Evolutionary conservation across 2,113 vertebrate genomes (phyloP).

Genomic region (Cavia aperea): DNA sequence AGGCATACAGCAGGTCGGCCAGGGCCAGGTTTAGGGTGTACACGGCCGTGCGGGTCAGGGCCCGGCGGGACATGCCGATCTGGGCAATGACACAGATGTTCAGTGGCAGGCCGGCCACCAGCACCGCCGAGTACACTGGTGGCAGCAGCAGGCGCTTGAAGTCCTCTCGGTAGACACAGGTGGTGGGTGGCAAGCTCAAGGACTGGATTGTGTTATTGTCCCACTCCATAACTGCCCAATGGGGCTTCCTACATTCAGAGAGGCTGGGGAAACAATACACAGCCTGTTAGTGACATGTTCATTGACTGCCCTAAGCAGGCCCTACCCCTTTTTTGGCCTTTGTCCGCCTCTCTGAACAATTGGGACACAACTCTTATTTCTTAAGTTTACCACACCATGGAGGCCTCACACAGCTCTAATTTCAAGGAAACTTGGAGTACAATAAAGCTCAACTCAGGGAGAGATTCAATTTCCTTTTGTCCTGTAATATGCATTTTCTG

Average conservation of each 20-base stretch:
- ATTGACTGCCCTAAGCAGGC: neutral
- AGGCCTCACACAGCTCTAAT: neutral
- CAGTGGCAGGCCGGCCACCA: constrained; percentile 84
- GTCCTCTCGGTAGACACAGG: constrained; percentile 90
- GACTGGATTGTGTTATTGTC: constrained; percentile 39
- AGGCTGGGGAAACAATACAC: constrained; percentile 47
- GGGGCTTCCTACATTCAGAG: neutral
- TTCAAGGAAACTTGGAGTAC: neutral
- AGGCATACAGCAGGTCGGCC: constrained; percentile 92
- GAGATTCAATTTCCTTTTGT: neutral
- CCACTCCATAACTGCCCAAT: constrained; percentile 37
- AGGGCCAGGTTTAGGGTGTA: constrained; percentile 93
- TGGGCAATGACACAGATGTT: constrained; percentile 87
- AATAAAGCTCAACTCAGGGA: neutral
- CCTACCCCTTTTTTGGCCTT: neutral
- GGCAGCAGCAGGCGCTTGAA: constrained; percentile 92
- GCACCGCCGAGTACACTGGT: constrained; percentile 85
- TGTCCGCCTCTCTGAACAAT: neutral
- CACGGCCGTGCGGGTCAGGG: constrained; percentile 83
- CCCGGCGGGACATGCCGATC: constrained; percentile 81
- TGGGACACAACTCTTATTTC: neutral
- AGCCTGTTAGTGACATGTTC: neutral
- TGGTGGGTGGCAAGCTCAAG: constrained; percentile 46
- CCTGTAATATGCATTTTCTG: neutral
- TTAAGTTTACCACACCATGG: neutral